These are phyloP conservation scores for Eucera pruinosa DNA, from an alignment of 2,888 invertebrate genomes.

Conservation along the genomic window DNA sequence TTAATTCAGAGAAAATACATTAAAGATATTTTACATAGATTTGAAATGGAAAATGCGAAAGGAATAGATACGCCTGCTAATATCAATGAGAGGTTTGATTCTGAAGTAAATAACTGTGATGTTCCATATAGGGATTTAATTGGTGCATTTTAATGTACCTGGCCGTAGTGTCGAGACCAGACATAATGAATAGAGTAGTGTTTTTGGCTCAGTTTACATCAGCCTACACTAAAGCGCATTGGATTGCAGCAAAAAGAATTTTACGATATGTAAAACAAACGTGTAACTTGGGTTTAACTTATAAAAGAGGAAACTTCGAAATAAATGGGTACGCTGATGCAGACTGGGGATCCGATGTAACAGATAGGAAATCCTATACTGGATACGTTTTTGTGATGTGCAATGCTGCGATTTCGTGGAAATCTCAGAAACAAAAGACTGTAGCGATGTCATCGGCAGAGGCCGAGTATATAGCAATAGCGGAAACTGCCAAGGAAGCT, in stretches of 20 bases:
- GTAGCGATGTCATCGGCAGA: slow-evolving; percentile 75
- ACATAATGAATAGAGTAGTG: too few species aligned
- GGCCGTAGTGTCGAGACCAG: too few species aligned
- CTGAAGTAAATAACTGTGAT: neutral
- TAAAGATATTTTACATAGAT: neutral
- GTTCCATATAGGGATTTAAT: too few species aligned
- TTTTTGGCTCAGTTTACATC: too few species aligned
- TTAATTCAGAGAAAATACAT: neutral
- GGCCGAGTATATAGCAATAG: slow-evolving; percentile 48
- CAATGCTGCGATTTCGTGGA: slow-evolving; percentile 29
- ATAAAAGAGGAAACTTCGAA: too few species aligned
- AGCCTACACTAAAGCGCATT: too few species aligned
- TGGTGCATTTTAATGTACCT: too few species aligned
- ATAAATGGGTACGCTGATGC: slow-evolving; percentile 12
- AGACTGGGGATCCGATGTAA: slow-evolving; percentile 13
- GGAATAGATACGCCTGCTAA: slow-evolving; percentile 5
- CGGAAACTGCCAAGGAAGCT: slow-evolving; percentile 3
- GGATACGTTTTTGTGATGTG: slow-evolving; percentile 5
- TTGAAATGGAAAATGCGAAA: slow-evolving; percentile 17
- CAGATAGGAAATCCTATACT: slow-evolving; percentile 9
- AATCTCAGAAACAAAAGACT: slow-evolving; percentile 64
- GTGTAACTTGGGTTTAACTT: too few species aligned
- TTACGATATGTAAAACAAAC: too few species aligned
- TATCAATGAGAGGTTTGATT: too few species aligned
- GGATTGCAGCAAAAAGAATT: too few species aligned